Conservation (phyloP, 2,888 invertebrate species). For the Drosophila fungiperda region DNA sequence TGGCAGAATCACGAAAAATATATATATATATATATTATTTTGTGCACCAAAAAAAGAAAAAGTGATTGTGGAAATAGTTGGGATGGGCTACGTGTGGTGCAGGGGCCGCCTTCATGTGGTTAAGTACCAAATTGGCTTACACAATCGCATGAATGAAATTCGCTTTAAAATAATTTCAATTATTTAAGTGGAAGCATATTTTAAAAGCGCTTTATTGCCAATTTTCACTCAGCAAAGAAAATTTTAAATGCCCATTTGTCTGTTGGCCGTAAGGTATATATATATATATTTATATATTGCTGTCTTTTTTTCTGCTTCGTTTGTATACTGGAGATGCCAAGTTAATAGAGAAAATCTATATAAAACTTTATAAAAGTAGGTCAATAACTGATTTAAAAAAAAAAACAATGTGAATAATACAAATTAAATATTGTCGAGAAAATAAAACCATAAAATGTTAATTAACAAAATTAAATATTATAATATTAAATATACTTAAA, state of each 20-base stretch:
- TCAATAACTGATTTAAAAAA: too few relatives aligned
- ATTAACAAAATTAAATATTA: too few relatives aligned
- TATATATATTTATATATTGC: neutral
- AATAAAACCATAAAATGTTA: too few relatives aligned
- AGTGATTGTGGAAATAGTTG: constrained; percentile 34
- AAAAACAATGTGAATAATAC: too few relatives aligned
- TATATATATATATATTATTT: constrained; percentile 1
- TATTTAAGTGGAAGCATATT: constrained; percentile 73
- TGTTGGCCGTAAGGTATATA: constrained; percentile 11
- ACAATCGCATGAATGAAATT: constrained; percentile 38
- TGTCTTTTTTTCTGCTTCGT: neutral
- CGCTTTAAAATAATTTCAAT: constrained; percentile 75
- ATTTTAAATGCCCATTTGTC: constrained; percentile 42
- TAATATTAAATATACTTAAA: neutral
- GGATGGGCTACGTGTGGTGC: constrained; percentile 4
- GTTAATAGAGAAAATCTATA: too few relatives aligned
- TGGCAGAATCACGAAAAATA: constrained; percentile 14
- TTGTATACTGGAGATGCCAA: constrained; percentile 6
- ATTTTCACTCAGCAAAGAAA: constrained; percentile 63
- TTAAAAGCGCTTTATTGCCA: constrained; percentile 75
- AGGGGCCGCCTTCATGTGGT: constrained; percentile 29
- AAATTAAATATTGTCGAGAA: too few relatives aligned
- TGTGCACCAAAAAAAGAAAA: constrained; percentile 7
- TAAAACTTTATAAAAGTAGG: too few relatives aligned
- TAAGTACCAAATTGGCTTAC: constrained; percentile 54